Evolutionary conservation across 2,888 invertebrate genomes (phyloP).

Genomic region (Caradrina kadenii): DNA sequence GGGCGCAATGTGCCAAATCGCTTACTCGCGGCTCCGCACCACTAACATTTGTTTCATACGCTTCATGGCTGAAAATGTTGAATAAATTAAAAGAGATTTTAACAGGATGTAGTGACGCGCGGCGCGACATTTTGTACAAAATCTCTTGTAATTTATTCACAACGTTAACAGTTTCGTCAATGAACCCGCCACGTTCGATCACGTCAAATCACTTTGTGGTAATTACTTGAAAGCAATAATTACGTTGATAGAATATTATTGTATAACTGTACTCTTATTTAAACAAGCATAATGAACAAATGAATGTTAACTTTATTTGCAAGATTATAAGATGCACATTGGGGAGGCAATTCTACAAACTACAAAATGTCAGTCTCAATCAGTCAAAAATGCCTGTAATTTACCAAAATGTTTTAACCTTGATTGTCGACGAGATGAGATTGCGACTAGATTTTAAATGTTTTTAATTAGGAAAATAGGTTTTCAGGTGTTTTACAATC

Average conservation of each 20-base stretch:
- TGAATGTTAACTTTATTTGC: too few relatives aligned
- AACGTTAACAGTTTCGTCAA: constrained; percentile 31
- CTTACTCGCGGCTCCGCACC: constrained; percentile 83
- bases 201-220: neutral
- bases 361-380: too few relatives aligned
- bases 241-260: neutral
- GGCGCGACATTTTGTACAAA: constrained; percentile 26
- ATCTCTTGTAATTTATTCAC: constrained; percentile 43
- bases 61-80: constrained; percentile 52
- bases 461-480: too few relatives aligned
- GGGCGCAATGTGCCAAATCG: constrained; percentile 89
- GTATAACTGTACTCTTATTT: neutral
- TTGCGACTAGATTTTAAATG: too few relatives aligned
- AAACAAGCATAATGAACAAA: too few relatives aligned
- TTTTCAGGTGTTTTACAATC: too few relatives aligned
- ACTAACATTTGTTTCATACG: constrained; percentile 74
- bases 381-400: too few relatives aligned
- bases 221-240: neutral
- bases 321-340: too few relatives aligned
- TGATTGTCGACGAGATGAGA: too few relatives aligned
- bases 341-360: too few relatives aligned
- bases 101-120: constrained; percentile 41
- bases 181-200: neutral
- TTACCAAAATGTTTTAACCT: too few relatives aligned
- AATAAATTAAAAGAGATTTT: constrained; percentile 55